These are phyloP conservation scores for Copsychus sechellarum DNA, from an alignment of 2,113 vertebrate species.

Conservation along the genomic window DNA sequence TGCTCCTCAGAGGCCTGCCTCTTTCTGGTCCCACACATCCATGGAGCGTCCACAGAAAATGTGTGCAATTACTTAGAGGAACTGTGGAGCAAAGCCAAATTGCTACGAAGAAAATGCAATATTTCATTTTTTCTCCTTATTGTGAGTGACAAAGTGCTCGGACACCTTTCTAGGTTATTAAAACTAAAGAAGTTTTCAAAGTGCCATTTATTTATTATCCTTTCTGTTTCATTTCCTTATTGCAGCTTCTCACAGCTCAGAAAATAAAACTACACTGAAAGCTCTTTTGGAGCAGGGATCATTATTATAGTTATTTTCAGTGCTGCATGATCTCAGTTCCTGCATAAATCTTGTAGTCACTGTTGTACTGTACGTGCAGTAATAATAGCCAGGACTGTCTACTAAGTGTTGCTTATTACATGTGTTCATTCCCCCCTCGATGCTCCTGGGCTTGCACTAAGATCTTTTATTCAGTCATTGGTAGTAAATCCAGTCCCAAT, in stretches of 20 bases:
- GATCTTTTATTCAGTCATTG: background rate
- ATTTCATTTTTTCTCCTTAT: background rate
- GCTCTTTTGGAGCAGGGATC: background rate
- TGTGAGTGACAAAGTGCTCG: background rate
- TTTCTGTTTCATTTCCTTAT: constrained; percentile 41
- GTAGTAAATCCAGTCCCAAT: background rate
- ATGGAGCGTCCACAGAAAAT: background rate
- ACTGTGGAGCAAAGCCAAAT: background rate
- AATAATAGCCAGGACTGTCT: constrained; percentile 10
- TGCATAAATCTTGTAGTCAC: constrained; percentile 13
- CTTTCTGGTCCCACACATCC: fast-evolving
- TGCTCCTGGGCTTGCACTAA: background rate
- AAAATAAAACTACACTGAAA: constrained; percentile 32
- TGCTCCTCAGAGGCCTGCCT: background rate
- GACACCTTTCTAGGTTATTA: constrained; percentile 4
- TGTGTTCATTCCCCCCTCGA: background rate
- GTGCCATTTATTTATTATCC: constrained; percentile 4
- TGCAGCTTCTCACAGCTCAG: background rate
- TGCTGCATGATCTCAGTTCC: constrained; percentile 41
- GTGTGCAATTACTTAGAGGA: background rate
- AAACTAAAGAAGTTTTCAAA: constrained; percentile 27
- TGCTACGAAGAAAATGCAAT: background rate
- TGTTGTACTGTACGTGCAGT: background rate
- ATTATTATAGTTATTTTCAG: constrained; percentile 26
- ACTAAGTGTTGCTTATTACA: background rate